Conservation (phyloP, 2,797 vertebrate species). For the Anolis apletophallus region DNA sequence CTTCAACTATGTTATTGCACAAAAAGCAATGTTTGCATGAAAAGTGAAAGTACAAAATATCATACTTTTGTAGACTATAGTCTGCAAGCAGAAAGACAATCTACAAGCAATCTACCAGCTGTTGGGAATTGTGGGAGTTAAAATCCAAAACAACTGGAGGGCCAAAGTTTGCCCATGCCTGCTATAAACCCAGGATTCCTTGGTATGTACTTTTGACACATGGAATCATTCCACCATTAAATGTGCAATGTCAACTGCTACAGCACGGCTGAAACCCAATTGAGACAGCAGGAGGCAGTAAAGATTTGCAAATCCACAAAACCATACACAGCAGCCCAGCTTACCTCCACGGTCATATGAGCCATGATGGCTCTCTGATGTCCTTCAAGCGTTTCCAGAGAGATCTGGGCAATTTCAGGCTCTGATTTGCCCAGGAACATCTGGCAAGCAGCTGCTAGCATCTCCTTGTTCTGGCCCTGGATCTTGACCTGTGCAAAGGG, state of each 20-base stretch:
- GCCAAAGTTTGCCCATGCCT: too few species aligned
- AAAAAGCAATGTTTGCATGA: too few species aligned
- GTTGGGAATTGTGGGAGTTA: too few species aligned
- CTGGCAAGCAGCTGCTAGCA: constrained; percentile 93
- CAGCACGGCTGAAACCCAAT: neutral
- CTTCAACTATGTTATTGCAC: too few species aligned
- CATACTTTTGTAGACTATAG: too few species aligned
- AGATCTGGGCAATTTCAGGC: constrained; percentile 87
- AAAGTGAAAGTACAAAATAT: too few species aligned
- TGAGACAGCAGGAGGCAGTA: neutral
- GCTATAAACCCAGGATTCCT: too few species aligned
- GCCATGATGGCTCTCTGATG: constrained; percentile 97
- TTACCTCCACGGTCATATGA: constrained; percentile 94
- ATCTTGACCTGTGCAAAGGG: constrained; percentile 88
- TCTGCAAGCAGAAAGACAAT: too few species aligned
- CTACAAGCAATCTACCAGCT: too few species aligned
- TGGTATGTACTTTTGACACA: too few species aligned
- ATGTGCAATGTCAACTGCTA: neutral
- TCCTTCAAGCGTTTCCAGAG: constrained; percentile 94
- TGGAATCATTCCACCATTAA: too few species aligned
- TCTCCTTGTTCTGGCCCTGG: constrained; percentile 97
- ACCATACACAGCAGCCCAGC: neutral
- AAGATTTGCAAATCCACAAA: neutral
- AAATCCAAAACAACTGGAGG: too few species aligned
- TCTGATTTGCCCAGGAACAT: constrained; percentile 97